A percentile compares a stretch with the other conserved stretches of the same genome.
Conservation (phyloP, 2,113 vertebrate species). For the Fulmarus glacialis region DNA sequence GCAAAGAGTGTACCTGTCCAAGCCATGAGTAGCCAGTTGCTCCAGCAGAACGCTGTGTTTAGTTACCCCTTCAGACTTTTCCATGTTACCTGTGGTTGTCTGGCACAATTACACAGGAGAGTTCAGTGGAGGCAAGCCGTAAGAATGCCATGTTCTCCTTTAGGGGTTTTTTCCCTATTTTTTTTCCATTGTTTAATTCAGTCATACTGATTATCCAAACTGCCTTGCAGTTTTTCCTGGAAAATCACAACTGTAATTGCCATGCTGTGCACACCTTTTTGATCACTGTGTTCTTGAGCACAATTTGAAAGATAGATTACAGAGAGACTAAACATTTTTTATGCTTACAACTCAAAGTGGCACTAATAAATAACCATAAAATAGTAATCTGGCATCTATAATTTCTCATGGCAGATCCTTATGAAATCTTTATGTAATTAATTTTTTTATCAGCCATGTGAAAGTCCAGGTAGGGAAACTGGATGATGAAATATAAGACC, state of each 20-base stretch:
- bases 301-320: conserved; percentile 34
- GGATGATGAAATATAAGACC: neutral
- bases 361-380: conserved; percentile 14
- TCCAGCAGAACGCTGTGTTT: neutral
- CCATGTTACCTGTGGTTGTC: neutral
- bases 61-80: neutral
- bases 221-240: neutral
- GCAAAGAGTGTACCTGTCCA: fast-evolving
- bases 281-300: neutral
- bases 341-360: conserved; percentile 22
- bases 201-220: neutral
- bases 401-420: conserved; percentile 26
- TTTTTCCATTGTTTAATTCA: neutral
- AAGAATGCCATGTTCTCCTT: neutral
- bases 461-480: neutral
- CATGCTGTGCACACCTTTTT: neutral
- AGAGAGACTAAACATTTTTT: neutral
- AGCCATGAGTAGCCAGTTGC: neutral
- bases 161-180: fast-evolving
- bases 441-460: neutral
- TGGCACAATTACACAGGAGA: neutral
- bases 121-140: neutral
- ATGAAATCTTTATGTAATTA: conserved; percentile 31
- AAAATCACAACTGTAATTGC: neutral
- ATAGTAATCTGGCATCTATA: neutral